Conservation (phyloP, 1,140 invertebrate genomes). For the Penaeus vannamei region DNA sequence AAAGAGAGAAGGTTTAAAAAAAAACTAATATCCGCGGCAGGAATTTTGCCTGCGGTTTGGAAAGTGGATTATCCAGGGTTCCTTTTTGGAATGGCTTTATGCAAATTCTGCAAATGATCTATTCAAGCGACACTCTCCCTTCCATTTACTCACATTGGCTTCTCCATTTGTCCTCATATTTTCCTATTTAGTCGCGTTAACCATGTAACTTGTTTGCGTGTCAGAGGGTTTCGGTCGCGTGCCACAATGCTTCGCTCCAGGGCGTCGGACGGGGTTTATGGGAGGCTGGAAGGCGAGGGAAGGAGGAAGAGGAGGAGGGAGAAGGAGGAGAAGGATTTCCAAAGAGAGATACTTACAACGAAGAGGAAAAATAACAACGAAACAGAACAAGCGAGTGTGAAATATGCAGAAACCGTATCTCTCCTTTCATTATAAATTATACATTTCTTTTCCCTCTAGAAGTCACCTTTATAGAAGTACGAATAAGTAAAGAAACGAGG, state of each 20-base stretch:
- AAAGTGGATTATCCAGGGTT: slow-evolving; percentile 48
- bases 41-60: not conserved
- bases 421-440: too few species aligned
- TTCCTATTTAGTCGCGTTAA: slow-evolving; percentile 56
- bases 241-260: not conserved
- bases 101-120: slow-evolving; percentile 56
- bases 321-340: too few species aligned
- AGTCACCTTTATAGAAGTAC: too few species aligned
- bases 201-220: slow-evolving; percentile 38
- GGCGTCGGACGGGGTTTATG: not conserved
- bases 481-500: too few species aligned
- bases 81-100: slow-evolving; percentile 53
- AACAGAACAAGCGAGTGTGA: too few species aligned
- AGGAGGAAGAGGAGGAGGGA: not conserved
- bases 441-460: too few species aligned
- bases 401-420: too few species aligned
- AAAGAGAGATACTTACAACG: too few species aligned
- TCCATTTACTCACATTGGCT: slow-evolving; percentile 51
- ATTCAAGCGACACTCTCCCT: slow-evolving; percentile 53
- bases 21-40: too few species aligned
- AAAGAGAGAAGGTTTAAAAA: not conserved
- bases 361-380: too few species aligned
- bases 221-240: not conserved
- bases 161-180: slow-evolving; percentile 58
- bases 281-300: not conserved